Evolutionary conservation across 2,888 invertebrate species (phyloP), one percentile per base, ranked within the genome.

Genomic region (Troglohyphantes excavatus): DNA sequence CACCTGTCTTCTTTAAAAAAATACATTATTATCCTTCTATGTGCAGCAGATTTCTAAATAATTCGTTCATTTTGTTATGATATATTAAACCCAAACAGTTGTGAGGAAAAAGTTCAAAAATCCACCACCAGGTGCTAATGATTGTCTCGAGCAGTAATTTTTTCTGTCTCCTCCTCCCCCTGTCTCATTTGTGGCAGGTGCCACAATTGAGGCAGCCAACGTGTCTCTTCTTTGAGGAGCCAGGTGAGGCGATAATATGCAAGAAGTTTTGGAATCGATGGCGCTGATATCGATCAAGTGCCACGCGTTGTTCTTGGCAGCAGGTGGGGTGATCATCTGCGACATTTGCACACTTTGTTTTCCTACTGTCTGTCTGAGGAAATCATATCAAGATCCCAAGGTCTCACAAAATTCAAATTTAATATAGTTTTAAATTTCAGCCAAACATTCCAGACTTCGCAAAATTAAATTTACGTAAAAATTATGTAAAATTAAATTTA

Each of bases 161-260:
- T 21, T 65, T 5, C 17, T 65, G 9, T 23, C 17, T 59, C 6
- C 6, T 23, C 65, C 9, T 65, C 1, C 11, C 17, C 17, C 21
- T 26, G 72, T 78, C 78, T 78, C 78, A 78, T 79, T 84, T 84
- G 53, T 23, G 85, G 85, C 85, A 86, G 85, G 85, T 86, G 85
- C 70, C 70, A 33, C 68, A 33, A 61, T 68, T 26, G 43, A 11
- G 61, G 21, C 29, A 33, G 46, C 68, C 70, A 61, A 68, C 61
- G 68, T 39, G 59, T 78, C 9, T 39, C 39, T 39, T 39, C 85
- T 86, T 86, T 19, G 21, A 61, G 53, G 39, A 59, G 61, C 85
- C 85, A 86, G 85, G 78, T 86, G 85, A 70, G 70, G 68, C 68
- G 53, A 79, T 59, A 75, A 46, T 11, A 68, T 61, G 26, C 63